A percentile compares a stretch with the other conserved stretches of the same genome.
These are phyloP conservation scores for Pseudoatta argentina DNA, from an alignment of 1,140 invertebrate species.

Conservation along the genomic window DNA sequence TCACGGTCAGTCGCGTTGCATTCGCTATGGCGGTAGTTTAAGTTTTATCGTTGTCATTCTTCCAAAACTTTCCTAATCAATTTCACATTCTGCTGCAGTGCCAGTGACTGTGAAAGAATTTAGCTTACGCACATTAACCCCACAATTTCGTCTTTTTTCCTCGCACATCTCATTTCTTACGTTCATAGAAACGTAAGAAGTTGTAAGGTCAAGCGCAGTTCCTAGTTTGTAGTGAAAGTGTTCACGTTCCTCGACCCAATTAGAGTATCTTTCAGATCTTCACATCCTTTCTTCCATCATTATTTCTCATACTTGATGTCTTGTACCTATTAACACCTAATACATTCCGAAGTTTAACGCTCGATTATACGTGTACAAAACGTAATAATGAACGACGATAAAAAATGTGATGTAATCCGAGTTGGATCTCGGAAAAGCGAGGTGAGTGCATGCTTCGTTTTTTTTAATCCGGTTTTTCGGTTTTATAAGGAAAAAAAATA, in stretches of 20 bases:
- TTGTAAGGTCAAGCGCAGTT: conserved; percentile 28
- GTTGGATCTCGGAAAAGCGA: conserved; percentile 91
- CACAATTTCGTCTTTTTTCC: not conserved
- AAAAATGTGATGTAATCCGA: conserved; percentile 85
- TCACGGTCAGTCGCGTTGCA: not conserved
- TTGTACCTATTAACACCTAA: not conserved
- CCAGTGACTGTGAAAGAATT: conserved; percentile 79
- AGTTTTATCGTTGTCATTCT: not conserved
- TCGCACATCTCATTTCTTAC: not conserved
- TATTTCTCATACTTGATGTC: not conserved
- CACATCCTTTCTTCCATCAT: not conserved
- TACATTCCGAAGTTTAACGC: conserved; percentile 65
- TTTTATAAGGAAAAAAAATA: not conserved
- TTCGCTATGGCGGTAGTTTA: not conserved
- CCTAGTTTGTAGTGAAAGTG: conserved; percentile 66
- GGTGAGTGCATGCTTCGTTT: conserved; percentile 82
- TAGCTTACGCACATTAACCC: not conserved
- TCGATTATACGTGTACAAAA: not conserved
- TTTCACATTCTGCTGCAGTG: conserved; percentile 82
- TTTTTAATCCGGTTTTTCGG: too few relatives aligned
- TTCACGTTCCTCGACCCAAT: conserved; percentile 65
- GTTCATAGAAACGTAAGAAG: not conserved
- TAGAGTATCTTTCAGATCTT: not conserved
- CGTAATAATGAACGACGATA: conserved; percentile 58
- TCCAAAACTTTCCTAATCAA: conserved; percentile 24